Conservation (phyloP, 2,888 invertebrate species). For the Tuberolachnus salignus region DNA sequence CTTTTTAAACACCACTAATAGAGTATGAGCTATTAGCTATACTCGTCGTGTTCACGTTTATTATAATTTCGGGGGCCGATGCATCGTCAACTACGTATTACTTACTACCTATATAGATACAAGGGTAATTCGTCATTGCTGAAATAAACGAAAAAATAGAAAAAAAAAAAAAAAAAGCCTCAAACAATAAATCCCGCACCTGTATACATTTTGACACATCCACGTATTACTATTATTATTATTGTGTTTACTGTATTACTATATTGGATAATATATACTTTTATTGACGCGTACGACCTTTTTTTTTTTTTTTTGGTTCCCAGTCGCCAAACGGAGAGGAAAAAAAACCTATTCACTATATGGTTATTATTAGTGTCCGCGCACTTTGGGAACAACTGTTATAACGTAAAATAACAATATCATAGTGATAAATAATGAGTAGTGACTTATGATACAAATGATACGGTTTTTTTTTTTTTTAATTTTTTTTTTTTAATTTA, state of each 20-base stretch:
- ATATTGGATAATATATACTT: conserved; percentile 1
- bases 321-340: not conserved
- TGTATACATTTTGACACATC: conserved; percentile 25
- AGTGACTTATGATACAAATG: conserved; percentile 9
- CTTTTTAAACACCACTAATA: no score
- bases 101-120: no score
- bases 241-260: not conserved
- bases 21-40: not conserved
- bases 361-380: not conserved
- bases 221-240: not conserved
- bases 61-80: not conserved
- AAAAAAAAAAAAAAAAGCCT: not conserved
- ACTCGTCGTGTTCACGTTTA: not conserved
- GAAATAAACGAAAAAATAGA: conserved; percentile 17
- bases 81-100: not conserved
- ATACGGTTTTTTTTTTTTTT: not conserved
- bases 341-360: not conserved
- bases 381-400: conserved; percentile 35
- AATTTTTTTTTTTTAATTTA: conserved; percentile 27
- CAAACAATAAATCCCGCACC: conserved; percentile 8
- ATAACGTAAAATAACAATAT: not conserved
- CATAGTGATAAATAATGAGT: no score
- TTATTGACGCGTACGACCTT: not conserved
- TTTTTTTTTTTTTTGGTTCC: not conserved
- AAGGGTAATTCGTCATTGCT: conserved; percentile 17